Evolutionary conservation across 23 tunicate genomes (phyloP), one percentile per base, ranked within the genome.

Genomic region (Aplidium turbinatum): DNA sequence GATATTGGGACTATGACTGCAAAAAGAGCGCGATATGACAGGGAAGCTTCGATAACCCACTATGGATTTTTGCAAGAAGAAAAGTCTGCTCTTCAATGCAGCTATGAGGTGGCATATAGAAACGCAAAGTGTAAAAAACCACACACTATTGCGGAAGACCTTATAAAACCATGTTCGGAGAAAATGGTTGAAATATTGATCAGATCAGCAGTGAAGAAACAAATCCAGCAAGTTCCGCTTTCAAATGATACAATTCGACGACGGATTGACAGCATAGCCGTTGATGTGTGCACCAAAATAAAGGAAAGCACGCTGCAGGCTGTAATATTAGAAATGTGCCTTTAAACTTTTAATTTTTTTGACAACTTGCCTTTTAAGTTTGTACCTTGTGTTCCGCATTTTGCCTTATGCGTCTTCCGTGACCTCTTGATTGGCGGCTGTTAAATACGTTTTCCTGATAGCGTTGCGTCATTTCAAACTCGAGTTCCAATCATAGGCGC

Each of bases 261-360:
- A 31, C 76, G 76, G 58, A 70, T 70, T 70, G 76, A 70, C 76
- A 38, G 35, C 76, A 70, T 70, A 58, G 76, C 76, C 26, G 45
- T 45, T 33, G 58, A 70, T 33, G 76, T 70, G 58, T 70, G 76
- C 76, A 46, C 58, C 26, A 58, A 70, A 70, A 70, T 70, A 57
- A 70, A 70, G 58, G 34, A 70, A 48, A 70, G 76, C 58, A 46
- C 28, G 76, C 36, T 70, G 33, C 76, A 70, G 76, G 76, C 76
- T 28, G n/a, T n/a, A n/a, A n/a, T n/a, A n/a, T n/a, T n/a, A n/a
- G n/a, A n/a, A n/a, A n/a, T n/a, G n/a, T n/a, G n/a, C n/a, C n/a
- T n/a, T n/a, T n/a, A n/a, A n/a, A n/a, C n/a, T n/a, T n/a, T n/a
- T n/a, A n/a, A n/a, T n/a, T n/a, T n/a, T n/a, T n/a, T n/a, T n/a